Conservation (phyloP, 2,113 vertebrate species). For the Junco hyemalis region DNA sequence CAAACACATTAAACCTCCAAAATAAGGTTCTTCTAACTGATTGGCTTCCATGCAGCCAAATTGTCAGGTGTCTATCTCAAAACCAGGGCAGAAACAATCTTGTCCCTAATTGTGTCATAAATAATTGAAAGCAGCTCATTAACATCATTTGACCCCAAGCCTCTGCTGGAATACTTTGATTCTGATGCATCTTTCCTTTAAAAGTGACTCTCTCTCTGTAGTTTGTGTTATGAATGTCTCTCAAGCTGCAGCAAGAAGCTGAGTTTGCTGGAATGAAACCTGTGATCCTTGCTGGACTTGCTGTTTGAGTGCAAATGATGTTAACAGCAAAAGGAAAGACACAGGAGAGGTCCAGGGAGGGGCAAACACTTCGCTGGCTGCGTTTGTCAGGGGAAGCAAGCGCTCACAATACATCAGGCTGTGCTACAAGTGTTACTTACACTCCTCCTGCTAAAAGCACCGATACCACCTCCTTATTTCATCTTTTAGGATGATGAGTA, state of each 20-base stretch:
- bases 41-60: not conserved
- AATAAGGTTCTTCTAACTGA: not conserved
- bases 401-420: not conserved
- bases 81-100: not conserved
- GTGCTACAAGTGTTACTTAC: not conserved
- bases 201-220: not conserved
- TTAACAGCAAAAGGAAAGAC: not conserved
- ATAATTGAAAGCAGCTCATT: constrained; percentile 25
- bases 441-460: not conserved
- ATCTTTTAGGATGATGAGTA: not conserved
- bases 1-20: not conserved
- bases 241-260: not conserved
- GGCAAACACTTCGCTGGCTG: not conserved
- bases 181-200: not conserved
- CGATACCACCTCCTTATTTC: not conserved
- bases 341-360: not conserved
- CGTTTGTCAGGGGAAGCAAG: not conserved
- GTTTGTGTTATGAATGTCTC: not conserved
- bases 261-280: not conserved
- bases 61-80: not conserved
- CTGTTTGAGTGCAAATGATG: not conserved
- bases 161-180: not conserved
- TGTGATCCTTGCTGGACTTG: not conserved
- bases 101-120: not conserved
- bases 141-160: constrained; percentile 6